Evolutionary conservation across 2,888 invertebrate genomes (phyloP).

Genomic region (Tenodera sinensis): DNA sequence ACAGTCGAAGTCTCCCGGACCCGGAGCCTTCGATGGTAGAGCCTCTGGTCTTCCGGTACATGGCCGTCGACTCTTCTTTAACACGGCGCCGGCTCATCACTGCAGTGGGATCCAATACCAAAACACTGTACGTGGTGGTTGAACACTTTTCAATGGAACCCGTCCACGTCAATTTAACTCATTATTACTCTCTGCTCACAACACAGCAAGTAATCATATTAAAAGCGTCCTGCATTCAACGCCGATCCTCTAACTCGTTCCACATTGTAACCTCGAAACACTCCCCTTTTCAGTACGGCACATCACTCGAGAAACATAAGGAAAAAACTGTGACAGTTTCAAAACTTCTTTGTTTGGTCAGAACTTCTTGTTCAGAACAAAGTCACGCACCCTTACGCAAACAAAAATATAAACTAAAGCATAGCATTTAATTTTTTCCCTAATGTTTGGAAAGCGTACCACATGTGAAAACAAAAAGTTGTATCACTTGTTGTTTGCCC

Average conservation of each 20-base stretch:
- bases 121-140: neutral
- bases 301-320: neutral
- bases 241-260: neutral
- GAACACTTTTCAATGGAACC: neutral
- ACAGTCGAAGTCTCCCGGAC: neutral
- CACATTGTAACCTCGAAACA: neutral
- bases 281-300: neutral
- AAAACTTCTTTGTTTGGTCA: no score
- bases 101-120: neutral
- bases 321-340: neutral
- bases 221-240: neutral
- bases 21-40: neutral
- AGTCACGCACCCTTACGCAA: neutral
- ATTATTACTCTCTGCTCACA: neutral
- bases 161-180: neutral
- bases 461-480: neutral
- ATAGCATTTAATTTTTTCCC: neutral
- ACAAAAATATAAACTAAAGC: neutral
- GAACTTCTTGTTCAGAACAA: neutral
- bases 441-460: neutral
- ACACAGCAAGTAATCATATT: neutral
- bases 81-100: neutral
- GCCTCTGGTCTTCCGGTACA: neutral
- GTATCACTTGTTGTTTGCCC: neutral
- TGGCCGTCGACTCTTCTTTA: neutral